Conservation (phyloP, 2,888 invertebrate genomes). For the Germaria angustata region DNA sequence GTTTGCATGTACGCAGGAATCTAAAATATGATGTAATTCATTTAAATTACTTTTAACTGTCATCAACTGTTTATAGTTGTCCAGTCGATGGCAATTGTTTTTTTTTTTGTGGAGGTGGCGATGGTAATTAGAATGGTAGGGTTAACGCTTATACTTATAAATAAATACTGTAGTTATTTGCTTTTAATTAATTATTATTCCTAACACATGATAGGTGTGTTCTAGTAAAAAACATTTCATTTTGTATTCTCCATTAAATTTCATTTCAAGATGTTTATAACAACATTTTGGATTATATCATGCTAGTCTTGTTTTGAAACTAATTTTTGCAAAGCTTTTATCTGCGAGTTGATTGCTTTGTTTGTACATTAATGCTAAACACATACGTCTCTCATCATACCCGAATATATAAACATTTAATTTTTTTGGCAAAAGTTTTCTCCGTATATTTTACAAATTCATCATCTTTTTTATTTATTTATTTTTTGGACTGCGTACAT, state of each 20-base stretch:
- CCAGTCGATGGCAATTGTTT: not conserved
- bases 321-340: conserved; percentile 56
- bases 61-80: not conserved
- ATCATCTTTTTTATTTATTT: not conserved
- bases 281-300: conserved; percentile 56
- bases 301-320: conserved; percentile 48
- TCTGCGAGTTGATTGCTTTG: conserved; percentile 22
- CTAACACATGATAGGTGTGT: conserved; percentile 61
- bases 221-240: conserved; percentile 57
- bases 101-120: not conserved
- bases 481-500: not conserved
- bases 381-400: conserved; percentile 45
- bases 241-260: conserved; percentile 28
- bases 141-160: not conserved
- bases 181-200: conserved; percentile 63
- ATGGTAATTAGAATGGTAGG: not conserved
- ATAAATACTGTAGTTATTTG: conserved; percentile 32
- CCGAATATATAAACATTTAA: not conserved
- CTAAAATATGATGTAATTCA: not conserved
- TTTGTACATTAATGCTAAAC: conserved; percentile 49
- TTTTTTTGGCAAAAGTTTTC: conserved; percentile 49
- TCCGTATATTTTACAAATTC: conserved; percentile 30
- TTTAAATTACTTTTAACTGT: conserved; percentile 21
- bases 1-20: too few species aligned
- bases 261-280: conserved; percentile 17